These are phyloP conservation scores for Myiopsitta monachus DNA, from an alignment of 2,113 vertebrate genomes.

Conservation along the genomic window DNA sequence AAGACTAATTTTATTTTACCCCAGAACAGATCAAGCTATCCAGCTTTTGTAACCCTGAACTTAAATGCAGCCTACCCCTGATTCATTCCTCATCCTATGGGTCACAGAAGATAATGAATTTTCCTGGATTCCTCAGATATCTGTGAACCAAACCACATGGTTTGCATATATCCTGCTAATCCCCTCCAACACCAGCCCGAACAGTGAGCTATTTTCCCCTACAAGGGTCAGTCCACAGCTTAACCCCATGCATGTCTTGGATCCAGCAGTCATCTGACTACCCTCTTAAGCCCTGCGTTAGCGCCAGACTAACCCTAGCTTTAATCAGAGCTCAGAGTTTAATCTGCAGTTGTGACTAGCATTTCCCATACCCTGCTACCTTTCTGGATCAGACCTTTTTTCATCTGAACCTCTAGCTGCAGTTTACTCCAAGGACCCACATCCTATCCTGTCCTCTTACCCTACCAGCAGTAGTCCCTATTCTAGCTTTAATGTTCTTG, in stretches of 20 bases:
- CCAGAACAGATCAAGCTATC: background rate
- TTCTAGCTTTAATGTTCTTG: background rate
- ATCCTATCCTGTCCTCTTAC: background rate
- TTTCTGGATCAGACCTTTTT: background rate
- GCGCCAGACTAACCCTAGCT: background rate
- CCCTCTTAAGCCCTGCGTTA: background rate
- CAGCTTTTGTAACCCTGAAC: background rate
- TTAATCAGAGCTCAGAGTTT: background rate
- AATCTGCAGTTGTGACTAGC: background rate
- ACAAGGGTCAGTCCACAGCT: background rate
- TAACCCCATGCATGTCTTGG: background rate
- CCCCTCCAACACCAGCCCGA: background rate
- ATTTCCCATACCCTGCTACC: background rate
- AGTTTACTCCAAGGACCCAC: background rate
- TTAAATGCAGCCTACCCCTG: background rate
- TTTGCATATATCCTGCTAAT: background rate
- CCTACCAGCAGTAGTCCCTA: background rate
- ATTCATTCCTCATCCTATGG: background rate
- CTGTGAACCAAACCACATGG: background rate
- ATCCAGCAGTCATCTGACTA: background rate
- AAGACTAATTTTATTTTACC: background rate
- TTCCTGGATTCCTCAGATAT: background rate
- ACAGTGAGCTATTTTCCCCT: background rate
- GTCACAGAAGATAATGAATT: background rate
- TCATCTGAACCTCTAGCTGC: background rate